Evolutionary conservation across 2,113 vertebrate species (phyloP), one percentile per base, ranked within the genome.

Genomic region (Struthidea cinerea): DNA sequence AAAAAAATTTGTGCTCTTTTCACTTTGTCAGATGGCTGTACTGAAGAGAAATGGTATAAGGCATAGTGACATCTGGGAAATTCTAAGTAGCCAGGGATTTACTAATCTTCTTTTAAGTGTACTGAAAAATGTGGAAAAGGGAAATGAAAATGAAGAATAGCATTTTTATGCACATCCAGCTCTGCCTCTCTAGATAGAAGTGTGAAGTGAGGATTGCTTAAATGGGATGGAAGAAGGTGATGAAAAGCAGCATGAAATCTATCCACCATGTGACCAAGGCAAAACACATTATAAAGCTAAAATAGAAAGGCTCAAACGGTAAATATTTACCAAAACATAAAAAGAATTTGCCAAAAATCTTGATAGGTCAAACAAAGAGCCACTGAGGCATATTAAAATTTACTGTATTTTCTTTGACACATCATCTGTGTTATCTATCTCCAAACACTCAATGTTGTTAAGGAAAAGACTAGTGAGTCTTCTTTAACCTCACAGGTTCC

Each of bases 11-110:
- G 4, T 78, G 19, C 16, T 93, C 10, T 67, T 89, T 89, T 91
- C 26, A 23, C 6, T 59, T 81, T 87, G 18, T 75, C 53, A 47
- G 57, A 71, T 52, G 44, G 4, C n/a, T 80, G 13, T 73, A 18
- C 37, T 84, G 65, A 87, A 75, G 13, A 82, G 60, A 81, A 93
- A 68, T 56, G 6, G 5, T 75, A 52, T 89, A 91, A 96, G 27
- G 28, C 44, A 60, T 49, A 89, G 44, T 79, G 77, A 91, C 69
- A 84, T 90, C n/a, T 92, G 83, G 83, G 74, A 89, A 94, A 93
- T 78, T 75, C 68, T 67, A 60, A 70, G 13, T 63, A 94, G 42
- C 60, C 65, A 63, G 52, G 57, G 81, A 87, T 95, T 94, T 94
- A 82, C 44, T 91, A 93, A 91, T 91, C 93, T 65, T 87, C 49